Evolutionary conservation across 2,888 invertebrate species (phyloP), one percentile per base, ranked within the genome.

Genomic region (Andrena bucephala): DNA sequence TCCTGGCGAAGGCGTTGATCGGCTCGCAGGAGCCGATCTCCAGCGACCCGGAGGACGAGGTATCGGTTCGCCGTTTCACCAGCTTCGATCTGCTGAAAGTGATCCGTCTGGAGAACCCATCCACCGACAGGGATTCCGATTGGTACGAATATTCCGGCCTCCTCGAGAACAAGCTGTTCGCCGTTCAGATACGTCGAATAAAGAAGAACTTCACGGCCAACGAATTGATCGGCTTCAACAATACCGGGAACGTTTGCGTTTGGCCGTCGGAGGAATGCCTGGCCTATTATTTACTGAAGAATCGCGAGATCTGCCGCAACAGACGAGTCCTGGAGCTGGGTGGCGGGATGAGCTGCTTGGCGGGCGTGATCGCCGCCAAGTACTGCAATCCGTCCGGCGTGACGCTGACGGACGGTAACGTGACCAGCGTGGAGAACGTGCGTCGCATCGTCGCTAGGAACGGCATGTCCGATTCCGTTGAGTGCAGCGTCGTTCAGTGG

Each of bases 261-360:
- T 97, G 97, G 97, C 97, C 97, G 16, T 97, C 97, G 0, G 97
- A 97, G 93, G 97, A 97, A 93, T 96, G 97, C 3, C 93, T 97
- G 67, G 96, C 96, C 2, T 96, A 96, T 87, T 96, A 96, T 90
- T 94, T 96, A 62, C 94, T 97, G 74, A 95, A 96, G 87, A 96
- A 97, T 92, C 93, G 95, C 68, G 91, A 94, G n/a, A 93, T 95
- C 57, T 97, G 97, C 93, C 94, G 95, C n/a, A 95, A 95, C 83
- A 96, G 96, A 92, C 95, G 94, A 91, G 96, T 98, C 33, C 94
- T 97, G 89, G 98, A 98, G 93, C 94, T 98, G 60, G 98, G 98
- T 2, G 97, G 97, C 24, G 98, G 98, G 2, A 97, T 98, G 97
- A 97, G 97, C 27, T 97, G 97, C 88, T 94, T 98, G 42, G 97